Conservation (phyloP, 1,140 invertebrate species). For the Anastrepha ludens region DNA sequence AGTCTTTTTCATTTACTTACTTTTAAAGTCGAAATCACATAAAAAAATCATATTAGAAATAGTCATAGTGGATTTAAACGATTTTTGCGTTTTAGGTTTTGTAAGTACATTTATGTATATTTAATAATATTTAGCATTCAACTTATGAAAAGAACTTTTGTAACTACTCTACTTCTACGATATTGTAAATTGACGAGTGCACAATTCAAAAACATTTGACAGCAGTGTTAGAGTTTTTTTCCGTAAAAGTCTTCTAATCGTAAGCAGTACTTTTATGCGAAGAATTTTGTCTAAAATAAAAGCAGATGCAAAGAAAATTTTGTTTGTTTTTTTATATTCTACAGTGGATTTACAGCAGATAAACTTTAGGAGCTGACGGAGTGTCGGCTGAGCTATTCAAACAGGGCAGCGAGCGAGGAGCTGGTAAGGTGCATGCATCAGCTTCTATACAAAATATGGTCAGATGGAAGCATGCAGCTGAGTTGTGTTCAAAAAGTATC, state of each 20-base stretch:
- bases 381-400: too few relatives aligned
- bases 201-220: background rate
- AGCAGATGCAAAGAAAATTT: background rate
- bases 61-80: background rate
- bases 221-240: background rate
- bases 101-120: background rate
- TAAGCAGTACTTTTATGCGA: slow-evolving; percentile 9
- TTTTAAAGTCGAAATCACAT: background rate
- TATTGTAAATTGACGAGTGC: background rate
- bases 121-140: background rate
- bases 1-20: background rate
- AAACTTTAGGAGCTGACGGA: too few relatives aligned
- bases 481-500: too few relatives aligned
- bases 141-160: background rate
- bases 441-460: too few relatives aligned
- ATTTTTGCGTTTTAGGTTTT: background rate
- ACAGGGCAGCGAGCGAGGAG: too few relatives aligned
- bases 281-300: background rate
- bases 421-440: too few relatives aligned
- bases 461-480: too few relatives aligned
- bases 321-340: too few relatives aligned
- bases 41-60: too few relatives aligned
- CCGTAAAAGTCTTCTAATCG: background rate
- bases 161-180: background rate
- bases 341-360: too few relatives aligned